Evolutionary conservation across 2,797 vertebrate genomes (phyloP).

Genomic region (Pipistrellus kuhlii): DNA sequence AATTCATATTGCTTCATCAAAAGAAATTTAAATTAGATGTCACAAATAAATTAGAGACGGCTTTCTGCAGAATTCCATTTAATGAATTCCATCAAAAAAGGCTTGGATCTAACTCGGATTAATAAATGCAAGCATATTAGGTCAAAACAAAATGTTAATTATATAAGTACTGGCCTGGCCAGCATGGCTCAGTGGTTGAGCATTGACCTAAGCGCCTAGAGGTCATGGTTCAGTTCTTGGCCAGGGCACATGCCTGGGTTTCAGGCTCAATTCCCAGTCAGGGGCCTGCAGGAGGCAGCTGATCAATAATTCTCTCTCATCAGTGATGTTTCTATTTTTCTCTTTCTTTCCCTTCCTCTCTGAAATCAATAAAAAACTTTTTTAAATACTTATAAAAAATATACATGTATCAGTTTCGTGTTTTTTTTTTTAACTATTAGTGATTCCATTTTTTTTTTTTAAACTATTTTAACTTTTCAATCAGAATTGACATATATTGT

Average conservation of each 20-base stretch:
- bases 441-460: background rate
- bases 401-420: background rate
- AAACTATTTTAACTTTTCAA: background rate
- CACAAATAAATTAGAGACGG: background rate
- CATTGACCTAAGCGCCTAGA: no score
- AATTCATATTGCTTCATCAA: background rate
- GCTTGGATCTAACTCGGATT: background rate
- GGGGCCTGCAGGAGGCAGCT: no score
- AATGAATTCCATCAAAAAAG: background rate
- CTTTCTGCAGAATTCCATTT: background rate
- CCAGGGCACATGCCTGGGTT: no score
- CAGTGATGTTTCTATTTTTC: no score
- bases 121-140: background rate
- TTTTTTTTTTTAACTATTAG: background rate
- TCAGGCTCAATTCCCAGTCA: no score
- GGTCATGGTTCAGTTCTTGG: no score
- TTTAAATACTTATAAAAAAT: background rate
- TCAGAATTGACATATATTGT: background rate
- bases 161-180: background rate
- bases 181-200: no score
- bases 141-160: background rate
- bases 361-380: no score
- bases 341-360: no score
- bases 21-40: background rate
- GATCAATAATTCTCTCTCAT: no score